A percentile compares a stretch with the other conserved stretches of the same genome.
Evolutionary conservation across 2,888 invertebrate genomes (phyloP).

Genomic region (Rhagonycha lutea): DNA sequence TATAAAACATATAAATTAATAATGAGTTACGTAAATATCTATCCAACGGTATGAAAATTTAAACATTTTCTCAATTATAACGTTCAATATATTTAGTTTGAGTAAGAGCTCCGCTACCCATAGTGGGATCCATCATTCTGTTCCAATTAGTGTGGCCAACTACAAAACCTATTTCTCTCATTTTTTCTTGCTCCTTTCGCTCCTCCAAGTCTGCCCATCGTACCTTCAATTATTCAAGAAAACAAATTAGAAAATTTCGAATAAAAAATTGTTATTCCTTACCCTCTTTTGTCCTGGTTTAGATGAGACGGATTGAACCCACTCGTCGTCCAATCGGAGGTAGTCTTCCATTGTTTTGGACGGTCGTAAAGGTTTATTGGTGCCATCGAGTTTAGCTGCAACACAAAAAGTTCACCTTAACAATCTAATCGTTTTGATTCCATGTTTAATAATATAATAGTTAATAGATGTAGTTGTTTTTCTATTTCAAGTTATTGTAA

Average conservation of each 20-base stretch:
- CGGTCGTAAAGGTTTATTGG: constrained; percentile 73
- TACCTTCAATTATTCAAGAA: constrained; percentile 64
- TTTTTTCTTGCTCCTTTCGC: constrained; percentile 85
- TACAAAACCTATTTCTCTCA: constrained; percentile 94
- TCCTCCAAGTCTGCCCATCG: constrained; percentile 98
- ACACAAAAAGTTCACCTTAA: constrained; percentile 44
- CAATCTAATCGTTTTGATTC: background rate
- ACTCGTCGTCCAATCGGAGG: constrained; percentile 81
- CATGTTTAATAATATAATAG: background rate
- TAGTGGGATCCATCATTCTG: constrained; percentile 90
- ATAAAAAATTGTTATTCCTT: constrained; percentile 50
- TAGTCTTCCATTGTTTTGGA: constrained; percentile 89
- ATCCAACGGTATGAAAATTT: background rate
- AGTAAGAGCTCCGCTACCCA: constrained; percentile 87
- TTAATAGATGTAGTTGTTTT: background rate
- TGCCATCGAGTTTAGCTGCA: constrained; percentile 91
- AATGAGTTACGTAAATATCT: background rate
- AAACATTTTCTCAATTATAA: constrained; percentile 7
- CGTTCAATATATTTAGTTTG: constrained; percentile 89
- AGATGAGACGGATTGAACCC: constrained; percentile 59
- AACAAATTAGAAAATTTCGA: background rate
- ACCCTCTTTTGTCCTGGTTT: constrained; percentile 88
- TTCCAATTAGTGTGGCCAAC: constrained; percentile 97
- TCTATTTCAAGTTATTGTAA: too few species aligned
- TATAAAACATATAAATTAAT: background rate